A percentile compares a stretch with the other conserved stretches of the same genome.
These are phyloP conservation scores for Atta texana DNA, from an alignment of 1,140 invertebrate species.

Conservation along the genomic window DNA sequence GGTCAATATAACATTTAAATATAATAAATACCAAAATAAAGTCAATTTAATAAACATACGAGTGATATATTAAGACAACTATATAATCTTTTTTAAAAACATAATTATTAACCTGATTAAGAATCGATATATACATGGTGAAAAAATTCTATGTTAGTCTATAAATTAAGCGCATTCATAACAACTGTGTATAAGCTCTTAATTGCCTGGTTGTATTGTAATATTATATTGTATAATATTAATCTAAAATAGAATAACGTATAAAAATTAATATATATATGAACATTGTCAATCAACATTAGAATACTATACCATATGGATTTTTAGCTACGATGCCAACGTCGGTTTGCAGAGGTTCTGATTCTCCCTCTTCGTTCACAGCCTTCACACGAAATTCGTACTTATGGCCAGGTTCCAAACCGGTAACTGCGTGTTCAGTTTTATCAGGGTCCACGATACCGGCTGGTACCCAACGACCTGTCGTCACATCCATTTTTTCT, in stretches of 20 bases:
- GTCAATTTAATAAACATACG: too few species aligned
- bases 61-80: too few species aligned
- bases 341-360: conserved; percentile 96
- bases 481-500: conserved; percentile 96
- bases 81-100: too few species aligned
- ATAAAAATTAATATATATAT: background rate
- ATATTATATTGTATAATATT: too few species aligned
- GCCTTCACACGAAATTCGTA: conserved; percentile 98
- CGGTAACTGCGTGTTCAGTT: conserved; percentile 94
- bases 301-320: conserved; percentile 92
- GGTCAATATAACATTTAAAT: too few species aligned
- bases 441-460: conserved; percentile 95
- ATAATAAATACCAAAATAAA: too few species aligned
- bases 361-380: conserved; percentile 98
- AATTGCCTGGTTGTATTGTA: too few species aligned
- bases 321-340: conserved; percentile 96
- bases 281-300: conserved; percentile 15
- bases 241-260: background rate
- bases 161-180: too few species aligned
- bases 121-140: too few species aligned
- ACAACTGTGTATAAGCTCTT: too few species aligned
- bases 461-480: conserved; percentile 95
- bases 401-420: conserved; percentile 96
- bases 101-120: too few species aligned
- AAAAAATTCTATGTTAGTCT: too few species aligned